phyloP scores from a whole-genome alignment of 2,888 invertebrate genomes.

The Aleiodes alternator region DNA sequence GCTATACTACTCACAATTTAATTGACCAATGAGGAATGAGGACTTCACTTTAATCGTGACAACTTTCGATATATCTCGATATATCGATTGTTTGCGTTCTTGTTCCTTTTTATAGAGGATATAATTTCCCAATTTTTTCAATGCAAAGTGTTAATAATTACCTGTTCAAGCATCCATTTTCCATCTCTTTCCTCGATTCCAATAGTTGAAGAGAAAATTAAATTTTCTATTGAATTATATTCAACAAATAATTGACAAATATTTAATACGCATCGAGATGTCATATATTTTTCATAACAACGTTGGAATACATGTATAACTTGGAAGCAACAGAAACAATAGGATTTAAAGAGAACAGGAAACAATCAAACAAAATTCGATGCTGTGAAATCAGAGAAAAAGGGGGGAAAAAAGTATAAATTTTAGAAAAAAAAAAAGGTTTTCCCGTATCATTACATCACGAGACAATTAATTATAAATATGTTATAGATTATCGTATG shows the following conservation, averaged over 20 bases:
- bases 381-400: conserved; percentile 13
- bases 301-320: conserved; percentile 23
- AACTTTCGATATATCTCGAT: no score
- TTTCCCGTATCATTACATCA: background rate
- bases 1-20: no score
- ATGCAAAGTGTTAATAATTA: background rate
- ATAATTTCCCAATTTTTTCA: background rate
- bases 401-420: conserved; percentile 12
- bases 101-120: no score
- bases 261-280: conserved; percentile 7
- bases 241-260: background rate
- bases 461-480: conserved; percentile 29
- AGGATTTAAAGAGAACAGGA: background rate
- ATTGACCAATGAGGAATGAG: no score
- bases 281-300: conserved; percentile 18
- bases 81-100: no score
- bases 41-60: no score
- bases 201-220: no score
- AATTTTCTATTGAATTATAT: no score
- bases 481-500: background rate
- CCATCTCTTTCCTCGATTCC: no score
- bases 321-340: conserved; percentile 12
- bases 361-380: conserved; percentile 11
- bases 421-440: conserved; percentile 1
- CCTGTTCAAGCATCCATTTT: no score